phyloP scores from a whole-genome alignment of 2,113 vertebrate genomes.

The Brienomyrus brachyistius region DNA sequence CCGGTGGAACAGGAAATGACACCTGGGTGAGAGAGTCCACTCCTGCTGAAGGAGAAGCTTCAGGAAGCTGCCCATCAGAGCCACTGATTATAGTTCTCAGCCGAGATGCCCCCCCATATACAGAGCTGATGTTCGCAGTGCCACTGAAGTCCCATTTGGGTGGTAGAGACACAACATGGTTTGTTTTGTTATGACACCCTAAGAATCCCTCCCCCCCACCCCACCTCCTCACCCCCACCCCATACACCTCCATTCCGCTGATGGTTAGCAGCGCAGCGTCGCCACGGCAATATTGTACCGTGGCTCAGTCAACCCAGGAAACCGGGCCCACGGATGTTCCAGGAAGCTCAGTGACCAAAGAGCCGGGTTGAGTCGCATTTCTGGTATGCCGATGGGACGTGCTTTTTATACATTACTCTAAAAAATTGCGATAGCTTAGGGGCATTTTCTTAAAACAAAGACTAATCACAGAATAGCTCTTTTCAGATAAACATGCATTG shows the following conservation, averaged over 20 bases:
- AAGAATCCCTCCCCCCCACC: neutral
- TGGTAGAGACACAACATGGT: neutral
- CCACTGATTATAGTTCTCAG: neutral
- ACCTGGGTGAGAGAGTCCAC: neutral
- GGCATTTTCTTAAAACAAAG: neutral
- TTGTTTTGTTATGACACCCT: neutral
- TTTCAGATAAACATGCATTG: neutral
- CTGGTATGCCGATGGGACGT: neutral
- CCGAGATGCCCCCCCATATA: neutral
- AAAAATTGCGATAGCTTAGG: neutral
- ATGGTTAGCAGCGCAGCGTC: neutral
- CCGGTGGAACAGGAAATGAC: neutral
- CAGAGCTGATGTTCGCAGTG: neutral
- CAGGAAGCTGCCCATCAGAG: neutral
- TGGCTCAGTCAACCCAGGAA: neutral
- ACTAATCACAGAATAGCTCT: neutral
- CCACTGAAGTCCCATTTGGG: neutral
- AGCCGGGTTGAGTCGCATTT: neutral
- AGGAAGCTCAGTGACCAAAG: neutral
- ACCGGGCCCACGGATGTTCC: neutral
- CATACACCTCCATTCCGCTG: neutral
- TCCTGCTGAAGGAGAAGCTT: neutral
- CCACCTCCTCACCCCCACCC: neutral
- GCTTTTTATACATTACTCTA: neutral
- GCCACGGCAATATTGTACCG: neutral